These are phyloP conservation scores for Acomys russatus DNA, from an alignment of 2,797 vertebrate species.

Conservation along the genomic window DNA sequence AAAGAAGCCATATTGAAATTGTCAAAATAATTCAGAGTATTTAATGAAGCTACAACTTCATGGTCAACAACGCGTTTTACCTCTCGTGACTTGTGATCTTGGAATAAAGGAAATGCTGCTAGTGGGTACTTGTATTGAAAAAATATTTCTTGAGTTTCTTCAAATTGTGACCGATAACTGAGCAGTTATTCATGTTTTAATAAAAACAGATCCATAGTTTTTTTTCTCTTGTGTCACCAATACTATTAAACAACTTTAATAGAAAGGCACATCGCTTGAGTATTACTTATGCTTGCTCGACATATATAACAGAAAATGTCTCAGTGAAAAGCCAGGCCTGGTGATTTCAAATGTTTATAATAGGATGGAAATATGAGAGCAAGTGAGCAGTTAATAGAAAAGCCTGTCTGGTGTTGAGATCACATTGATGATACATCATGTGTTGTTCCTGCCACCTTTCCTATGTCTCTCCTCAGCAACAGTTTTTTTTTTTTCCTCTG, in stretches of 20 bases:
- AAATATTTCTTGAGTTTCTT: neutral
- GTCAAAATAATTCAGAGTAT: neutral
- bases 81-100: neutral
- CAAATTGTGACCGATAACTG: neutral
- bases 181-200: conserved; percentile 34
- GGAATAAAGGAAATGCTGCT: neutral
- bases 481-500: neutral
- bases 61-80: neutral
- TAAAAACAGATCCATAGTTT: neutral
- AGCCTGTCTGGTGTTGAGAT: neutral
- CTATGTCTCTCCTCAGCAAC: neutral
- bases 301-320: neutral
- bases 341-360: conserved; percentile 35
- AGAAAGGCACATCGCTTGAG: neutral
- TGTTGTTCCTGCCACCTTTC: neutral
- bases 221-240: neutral
- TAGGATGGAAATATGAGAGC: conserved; percentile 1
- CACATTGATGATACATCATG: neutral
- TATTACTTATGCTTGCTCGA: neutral
- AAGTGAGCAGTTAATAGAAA: neutral
- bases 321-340: neutral
- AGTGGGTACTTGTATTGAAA: neutral
- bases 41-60: neutral
- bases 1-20: neutral
- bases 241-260: neutral